Percentiles rank a stretch among this genome's conserved stretches.
phyloP scores from a whole-genome alignment of 2,797 vertebrate genomes.

The Anguilla marmorata region DNA sequence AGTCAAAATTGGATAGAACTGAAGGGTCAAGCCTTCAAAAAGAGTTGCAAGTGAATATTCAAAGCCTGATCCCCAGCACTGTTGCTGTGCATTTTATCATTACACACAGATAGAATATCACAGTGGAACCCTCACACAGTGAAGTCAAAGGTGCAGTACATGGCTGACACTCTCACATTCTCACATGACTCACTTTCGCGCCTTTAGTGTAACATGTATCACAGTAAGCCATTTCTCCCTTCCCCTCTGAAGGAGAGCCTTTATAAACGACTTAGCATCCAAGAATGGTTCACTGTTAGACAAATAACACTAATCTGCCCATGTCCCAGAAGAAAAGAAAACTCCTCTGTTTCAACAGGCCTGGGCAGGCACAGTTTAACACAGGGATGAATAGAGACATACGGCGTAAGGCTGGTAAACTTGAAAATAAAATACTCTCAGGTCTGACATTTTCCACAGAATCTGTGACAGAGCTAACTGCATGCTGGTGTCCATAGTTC shows the following conservation, averaged over 20 bases:
- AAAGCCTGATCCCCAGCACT: background rate
- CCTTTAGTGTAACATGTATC: constrained; percentile 15
- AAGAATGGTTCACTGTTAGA: constrained; percentile 31
- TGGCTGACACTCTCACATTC: background rate
- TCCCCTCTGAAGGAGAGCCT: constrained; percentile 12
- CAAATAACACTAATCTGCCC: constrained; percentile 34
- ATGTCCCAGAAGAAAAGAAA: background rate
- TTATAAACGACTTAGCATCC: constrained; percentile 35
- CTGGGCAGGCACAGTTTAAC: background rate
- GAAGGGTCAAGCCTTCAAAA: background rate
- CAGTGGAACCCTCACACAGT: background rate
- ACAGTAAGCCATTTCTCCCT: background rate
- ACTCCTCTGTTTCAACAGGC: constrained; percentile 13
- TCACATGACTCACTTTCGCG: background rate
- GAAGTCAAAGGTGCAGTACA: background rate
- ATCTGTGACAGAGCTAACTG: background rate
- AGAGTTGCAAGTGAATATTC: background rate
- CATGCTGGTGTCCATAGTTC: background rate
- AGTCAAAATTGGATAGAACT: background rate
- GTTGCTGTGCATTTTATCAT: background rate
- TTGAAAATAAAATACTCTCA: background rate
- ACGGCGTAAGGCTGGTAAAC: background rate
- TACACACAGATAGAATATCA: background rate
- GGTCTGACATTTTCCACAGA: background rate
- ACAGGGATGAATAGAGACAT: background rate